Evolutionary conservation across 2,888 invertebrate genomes (phyloP).

Genomic region (Dryobota labecula): DNA sequence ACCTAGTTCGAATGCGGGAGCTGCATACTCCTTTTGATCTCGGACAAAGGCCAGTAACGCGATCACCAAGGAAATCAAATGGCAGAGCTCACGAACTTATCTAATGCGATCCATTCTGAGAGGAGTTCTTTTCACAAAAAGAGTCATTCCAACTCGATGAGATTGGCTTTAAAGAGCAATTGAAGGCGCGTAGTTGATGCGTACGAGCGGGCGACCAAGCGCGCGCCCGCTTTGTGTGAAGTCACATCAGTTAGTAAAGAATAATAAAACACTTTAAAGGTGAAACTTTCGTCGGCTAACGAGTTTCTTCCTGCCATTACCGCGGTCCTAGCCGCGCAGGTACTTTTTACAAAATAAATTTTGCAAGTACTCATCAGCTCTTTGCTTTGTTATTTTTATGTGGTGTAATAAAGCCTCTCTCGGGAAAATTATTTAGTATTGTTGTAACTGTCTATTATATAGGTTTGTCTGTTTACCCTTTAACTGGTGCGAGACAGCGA

Average conservation of each 20-base stretch:
- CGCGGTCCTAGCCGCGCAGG: constrained; percentile 31
- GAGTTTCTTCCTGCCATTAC: constrained; percentile 61
- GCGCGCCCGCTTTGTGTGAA: constrained; percentile 20
- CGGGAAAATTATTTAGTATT: constrained; percentile 46
- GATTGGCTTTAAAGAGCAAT: constrained; percentile 42
- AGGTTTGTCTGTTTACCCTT: too few relatives aligned
- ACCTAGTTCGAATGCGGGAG: constrained; percentile 33
- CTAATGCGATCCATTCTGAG: constrained; percentile 60
- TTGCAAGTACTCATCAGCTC: constrained; percentile 51
- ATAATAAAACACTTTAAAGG: constrained; percentile 69
- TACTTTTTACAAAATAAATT: constrained; percentile 60
- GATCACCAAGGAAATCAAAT: constrained; percentile 56
- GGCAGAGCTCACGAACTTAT: constrained; percentile 52
- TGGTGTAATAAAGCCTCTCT: constrained; percentile 44
- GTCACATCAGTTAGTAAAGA: constrained; percentile 58
- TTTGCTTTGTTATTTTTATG: constrained; percentile 55
- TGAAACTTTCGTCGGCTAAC: constrained; percentile 64
- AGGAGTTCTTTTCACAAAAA: constrained; percentile 52
- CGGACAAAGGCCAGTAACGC: constrained; percentile 69
- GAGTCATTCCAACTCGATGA: constrained; percentile 43
- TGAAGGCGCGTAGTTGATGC: constrained; percentile 12
- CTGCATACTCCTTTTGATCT: constrained; percentile 63
- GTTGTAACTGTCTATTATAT: constrained; percentile 19
- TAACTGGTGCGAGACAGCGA: not conserved
- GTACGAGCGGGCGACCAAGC: not conserved